phyloP scores from a whole-genome alignment of 2,113 vertebrate species.

The Petaurus breviceps region DNA sequence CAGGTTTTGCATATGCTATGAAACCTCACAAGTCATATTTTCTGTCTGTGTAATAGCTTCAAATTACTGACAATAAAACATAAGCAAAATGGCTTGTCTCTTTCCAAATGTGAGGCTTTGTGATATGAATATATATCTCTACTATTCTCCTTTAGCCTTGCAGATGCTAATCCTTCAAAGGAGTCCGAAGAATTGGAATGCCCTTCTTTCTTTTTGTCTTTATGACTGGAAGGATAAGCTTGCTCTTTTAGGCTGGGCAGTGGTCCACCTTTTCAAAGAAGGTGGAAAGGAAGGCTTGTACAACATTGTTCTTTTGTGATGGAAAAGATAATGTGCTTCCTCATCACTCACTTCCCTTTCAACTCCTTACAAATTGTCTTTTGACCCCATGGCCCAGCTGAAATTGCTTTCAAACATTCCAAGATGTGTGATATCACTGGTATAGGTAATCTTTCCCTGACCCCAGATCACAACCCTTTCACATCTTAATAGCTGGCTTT shows the following conservation, averaged over 20 bases:
- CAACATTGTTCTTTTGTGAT: neutral
- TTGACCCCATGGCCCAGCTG: neutral
- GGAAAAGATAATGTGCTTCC: neutral
- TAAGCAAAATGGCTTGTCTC: slow-evolving; percentile 39
- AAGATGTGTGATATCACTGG: neutral
- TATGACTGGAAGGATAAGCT: neutral
- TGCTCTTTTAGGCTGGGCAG: neutral
- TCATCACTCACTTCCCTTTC: neutral
- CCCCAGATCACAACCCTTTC: neutral
- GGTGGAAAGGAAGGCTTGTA: neutral
- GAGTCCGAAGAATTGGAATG: neutral
- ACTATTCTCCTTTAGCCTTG: neutral
- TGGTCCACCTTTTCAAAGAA: neutral
- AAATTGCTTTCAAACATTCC: neutral
- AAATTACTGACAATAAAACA: slow-evolving; percentile 54
- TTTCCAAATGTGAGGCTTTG: slow-evolving; percentile 49
- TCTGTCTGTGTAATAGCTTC: slow-evolving; percentile 37
- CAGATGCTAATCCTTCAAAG: neutral
- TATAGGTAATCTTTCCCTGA: neutral
- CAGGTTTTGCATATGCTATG: slow-evolving; percentile 15
- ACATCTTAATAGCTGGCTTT: neutral
- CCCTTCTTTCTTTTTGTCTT: neutral
- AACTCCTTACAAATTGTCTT: neutral
- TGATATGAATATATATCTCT: neutral
- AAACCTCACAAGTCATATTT: slow-evolving; percentile 43